phyloP scores from a whole-genome alignment of 1,140 invertebrate species.

The Theocolax elegans region DNA sequence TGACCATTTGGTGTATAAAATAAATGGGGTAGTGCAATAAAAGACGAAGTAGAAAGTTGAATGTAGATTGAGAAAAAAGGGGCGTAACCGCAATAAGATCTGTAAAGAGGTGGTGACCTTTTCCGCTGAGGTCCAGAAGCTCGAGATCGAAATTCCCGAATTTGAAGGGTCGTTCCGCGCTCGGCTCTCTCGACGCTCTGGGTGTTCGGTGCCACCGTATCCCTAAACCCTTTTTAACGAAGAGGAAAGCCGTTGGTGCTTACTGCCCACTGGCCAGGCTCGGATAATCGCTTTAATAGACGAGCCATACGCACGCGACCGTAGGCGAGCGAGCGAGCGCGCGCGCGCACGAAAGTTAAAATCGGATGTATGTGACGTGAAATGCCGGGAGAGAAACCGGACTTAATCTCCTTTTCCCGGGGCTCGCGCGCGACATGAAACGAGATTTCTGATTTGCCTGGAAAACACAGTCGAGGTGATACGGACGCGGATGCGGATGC shows the following conservation, averaged over 20 bases:
- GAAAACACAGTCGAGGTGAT: slow-evolving; percentile 5
- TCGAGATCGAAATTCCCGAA: slow-evolving; percentile 20
- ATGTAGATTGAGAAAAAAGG: too few relatives aligned
- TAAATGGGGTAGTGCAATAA: too few relatives aligned
- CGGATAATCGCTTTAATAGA: slow-evolving; percentile 65
- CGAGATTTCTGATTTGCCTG: slow-evolving; percentile 47
- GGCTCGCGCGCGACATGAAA: too few relatives aligned
- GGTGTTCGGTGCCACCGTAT: not conserved
- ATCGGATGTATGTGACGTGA: slow-evolving; percentile 55
- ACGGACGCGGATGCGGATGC: too few relatives aligned
- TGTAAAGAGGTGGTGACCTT: too few relatives aligned
- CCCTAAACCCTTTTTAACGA: slow-evolving; percentile 4
- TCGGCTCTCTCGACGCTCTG: not conserved
- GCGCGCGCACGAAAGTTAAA: slow-evolving; percentile 59
- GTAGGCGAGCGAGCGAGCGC: too few relatives aligned
- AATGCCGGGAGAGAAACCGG: slow-evolving; percentile 39
- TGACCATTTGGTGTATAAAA: too few relatives aligned
- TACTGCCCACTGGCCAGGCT: slow-evolving; percentile 35
- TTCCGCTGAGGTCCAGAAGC: too few relatives aligned
- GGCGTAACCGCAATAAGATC: too few relatives aligned
- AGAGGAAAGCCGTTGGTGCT: too few relatives aligned
- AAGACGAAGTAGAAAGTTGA: too few relatives aligned
- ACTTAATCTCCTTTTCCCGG: slow-evolving; percentile 62
- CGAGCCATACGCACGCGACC: slow-evolving; percentile 17
- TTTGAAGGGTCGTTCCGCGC: not conserved